Percentiles rank a stretch among this genome's conserved stretches.
Evolutionary conservation across 2,888 invertebrate genomes (phyloP).

Genomic region (Nymphalis urticae): DNA sequence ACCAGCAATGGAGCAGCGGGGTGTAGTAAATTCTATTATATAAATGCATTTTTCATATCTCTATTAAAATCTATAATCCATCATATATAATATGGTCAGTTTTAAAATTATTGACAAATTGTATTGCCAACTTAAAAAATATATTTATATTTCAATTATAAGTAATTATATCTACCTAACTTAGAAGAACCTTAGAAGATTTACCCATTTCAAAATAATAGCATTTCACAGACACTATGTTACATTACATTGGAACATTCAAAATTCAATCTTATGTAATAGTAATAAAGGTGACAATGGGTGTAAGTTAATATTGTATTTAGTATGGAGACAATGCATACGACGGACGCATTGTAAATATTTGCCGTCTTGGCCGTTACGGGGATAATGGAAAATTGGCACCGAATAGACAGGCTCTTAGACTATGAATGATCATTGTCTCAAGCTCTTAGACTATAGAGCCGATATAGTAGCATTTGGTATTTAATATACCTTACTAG

Average conservation of each 20-base stretch:
- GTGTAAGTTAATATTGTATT: slow-evolving; percentile 50
- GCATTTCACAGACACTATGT: slow-evolving; percentile 18
- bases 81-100: too few relatives aligned
- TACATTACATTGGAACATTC: background rate
- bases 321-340: slow-evolving; percentile 58
- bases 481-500: slow-evolving; percentile 7
- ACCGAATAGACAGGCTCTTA: slow-evolving; percentile 56
- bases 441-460: slow-evolving; percentile 44
- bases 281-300: slow-evolving; percentile 40
- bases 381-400: slow-evolving; percentile 67
- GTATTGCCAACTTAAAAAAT: background rate
- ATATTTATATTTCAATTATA: background rate
- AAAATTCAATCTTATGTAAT: slow-evolving; percentile 45
- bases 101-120: too few relatives aligned
- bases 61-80: too few relatives aligned
- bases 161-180: background rate
- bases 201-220: slow-evolving; percentile 22
- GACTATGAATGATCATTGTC: slow-evolving; percentile 59
- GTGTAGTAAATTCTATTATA: too few relatives aligned
- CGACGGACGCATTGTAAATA: slow-evolving; percentile 55
- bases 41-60: too few relatives aligned
- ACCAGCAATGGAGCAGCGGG: too few relatives aligned
- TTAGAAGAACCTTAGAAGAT: background rate
- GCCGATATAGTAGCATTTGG: background rate
- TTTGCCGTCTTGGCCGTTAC: slow-evolving; percentile 59